A percentile compares a stretch with the other conserved stretches of the same genome.
Conservation (phyloP, 2,113 vertebrate genomes). For the Dipodomys spectabilis region DNA sequence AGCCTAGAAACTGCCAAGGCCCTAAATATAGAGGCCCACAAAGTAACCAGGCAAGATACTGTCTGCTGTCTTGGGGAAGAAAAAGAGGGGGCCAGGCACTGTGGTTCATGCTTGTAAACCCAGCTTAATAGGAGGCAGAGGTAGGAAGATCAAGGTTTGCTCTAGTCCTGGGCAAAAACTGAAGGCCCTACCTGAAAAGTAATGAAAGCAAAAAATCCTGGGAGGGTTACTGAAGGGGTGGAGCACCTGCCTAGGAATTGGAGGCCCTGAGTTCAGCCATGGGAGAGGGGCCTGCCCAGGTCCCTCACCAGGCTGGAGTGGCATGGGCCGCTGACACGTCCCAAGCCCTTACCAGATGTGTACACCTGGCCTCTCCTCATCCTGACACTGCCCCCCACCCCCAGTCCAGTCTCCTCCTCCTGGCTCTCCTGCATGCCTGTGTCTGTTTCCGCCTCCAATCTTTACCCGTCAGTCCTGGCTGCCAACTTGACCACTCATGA, state of each 20-base stretch:
- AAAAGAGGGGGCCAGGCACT: neutral
- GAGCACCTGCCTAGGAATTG: too few relatives aligned
- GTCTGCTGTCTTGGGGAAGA: neutral
- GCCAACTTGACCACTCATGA: neutral
- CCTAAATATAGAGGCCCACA: slow-evolving; percentile 79
- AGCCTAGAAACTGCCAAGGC: slow-evolving; percentile 69
- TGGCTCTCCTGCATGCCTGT: neutral
- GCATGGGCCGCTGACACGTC: neutral
- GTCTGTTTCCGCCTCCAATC: neutral
- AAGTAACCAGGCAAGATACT: slow-evolving; percentile 48
- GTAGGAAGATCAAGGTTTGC: too few relatives aligned
- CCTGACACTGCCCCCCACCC: neutral
- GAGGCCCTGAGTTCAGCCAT: too few relatives aligned
- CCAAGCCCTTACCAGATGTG: neutral
- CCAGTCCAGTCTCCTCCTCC: neutral
- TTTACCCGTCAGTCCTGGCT: neutral
- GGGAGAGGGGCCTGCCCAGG: too few relatives aligned
- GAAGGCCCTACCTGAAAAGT: too few relatives aligned
- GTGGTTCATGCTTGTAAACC: too few relatives aligned
- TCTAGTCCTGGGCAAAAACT: too few relatives aligned
- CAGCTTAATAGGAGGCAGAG: too few relatives aligned
- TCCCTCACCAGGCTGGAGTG: too few relatives aligned
- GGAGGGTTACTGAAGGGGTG: too few relatives aligned
- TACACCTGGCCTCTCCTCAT: neutral
- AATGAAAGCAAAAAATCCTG: too few relatives aligned